Percentiles rank a stretch among this genome's conserved stretches.
These are phyloP conservation scores for Schizotus pectinicornis DNA, from an alignment of 2,888 invertebrate species.

Conservation along the genomic window DNA sequence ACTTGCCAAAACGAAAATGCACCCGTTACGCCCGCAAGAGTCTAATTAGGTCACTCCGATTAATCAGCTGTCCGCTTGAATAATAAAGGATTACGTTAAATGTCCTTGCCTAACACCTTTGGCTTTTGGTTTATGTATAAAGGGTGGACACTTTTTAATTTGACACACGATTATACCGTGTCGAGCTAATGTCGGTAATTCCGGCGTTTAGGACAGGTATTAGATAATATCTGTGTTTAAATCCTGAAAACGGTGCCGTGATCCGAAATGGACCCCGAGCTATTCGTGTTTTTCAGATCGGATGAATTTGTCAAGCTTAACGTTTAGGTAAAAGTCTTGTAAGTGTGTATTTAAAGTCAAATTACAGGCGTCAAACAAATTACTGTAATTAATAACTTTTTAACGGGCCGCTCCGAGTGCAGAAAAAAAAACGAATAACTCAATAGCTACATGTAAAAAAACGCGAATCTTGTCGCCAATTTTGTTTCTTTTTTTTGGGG, in stretches of 20 bases:
- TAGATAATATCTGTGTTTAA: conserved; percentile 24
- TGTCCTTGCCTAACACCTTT: no score
- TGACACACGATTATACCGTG: no score
- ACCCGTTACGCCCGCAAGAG: no score
- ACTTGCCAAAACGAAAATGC: not conserved
- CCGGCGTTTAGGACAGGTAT: conserved; percentile 10
- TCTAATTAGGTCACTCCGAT: no score
- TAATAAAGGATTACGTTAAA: no score
- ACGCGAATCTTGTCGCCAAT: not conserved
- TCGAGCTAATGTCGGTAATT: conserved; percentile 11
- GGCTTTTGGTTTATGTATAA: no score
- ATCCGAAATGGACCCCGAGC: conserved; percentile 15
- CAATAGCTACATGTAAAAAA: not conserved
- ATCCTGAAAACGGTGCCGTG: conserved; percentile 18
- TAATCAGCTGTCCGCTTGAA: no score
- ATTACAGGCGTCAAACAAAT: conserved; percentile 24
- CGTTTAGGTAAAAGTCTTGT: conserved; percentile 21
- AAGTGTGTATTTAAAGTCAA: conserved; percentile 26
- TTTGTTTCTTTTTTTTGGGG: not conserved
- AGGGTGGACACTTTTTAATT: no score
- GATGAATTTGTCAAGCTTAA: conserved; percentile 29
- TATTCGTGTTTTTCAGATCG: conserved; percentile 16
- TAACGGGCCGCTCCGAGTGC: not conserved
- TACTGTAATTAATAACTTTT: conserved; percentile 26
- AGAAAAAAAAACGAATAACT: not conserved